phyloP scores from a whole-genome alignment of 2,797 vertebrate genomes.

The Cetoscarus ocellatus region DNA sequence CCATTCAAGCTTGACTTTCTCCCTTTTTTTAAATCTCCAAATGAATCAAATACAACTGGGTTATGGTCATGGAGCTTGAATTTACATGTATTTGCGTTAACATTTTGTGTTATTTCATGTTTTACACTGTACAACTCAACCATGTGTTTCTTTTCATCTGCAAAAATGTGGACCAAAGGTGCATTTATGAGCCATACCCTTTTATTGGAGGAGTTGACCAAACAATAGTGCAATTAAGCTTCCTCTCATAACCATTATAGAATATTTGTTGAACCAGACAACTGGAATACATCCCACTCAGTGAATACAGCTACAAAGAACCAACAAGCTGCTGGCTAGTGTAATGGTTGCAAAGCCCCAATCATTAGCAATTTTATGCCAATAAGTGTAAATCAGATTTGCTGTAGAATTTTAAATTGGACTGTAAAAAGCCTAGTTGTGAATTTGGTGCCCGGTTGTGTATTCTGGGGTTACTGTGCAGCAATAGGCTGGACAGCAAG shows the following conservation, averaged over 20 bases:
- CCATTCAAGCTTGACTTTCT: constrained; percentile 23
- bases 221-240: constrained; percentile 3
- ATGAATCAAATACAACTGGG: background rate
- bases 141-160: constrained; percentile 6
- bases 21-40: constrained; percentile 11
- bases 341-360: no score
- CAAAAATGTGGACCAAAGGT: constrained; percentile 4
- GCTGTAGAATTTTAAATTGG: no score
- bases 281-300: background rate
- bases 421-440: no score
- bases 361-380: no score
- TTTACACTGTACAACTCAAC: background rate
- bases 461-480: no score
- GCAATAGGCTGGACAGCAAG: no score
- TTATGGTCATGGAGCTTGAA: constrained; percentile 12
- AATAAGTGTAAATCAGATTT: no score
- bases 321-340: no score
- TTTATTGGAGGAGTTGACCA: background rate
- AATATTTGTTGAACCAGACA: background rate
- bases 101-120: constrained; percentile 16
- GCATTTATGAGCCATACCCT: constrained; percentile 8
- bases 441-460: no score
- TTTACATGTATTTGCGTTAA: constrained; percentile 19
- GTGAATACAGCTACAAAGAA: background rate
- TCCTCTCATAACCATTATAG: background rate